Conservation (phyloP, 2,888 invertebrate genomes). For the Erebia ligea region DNA sequence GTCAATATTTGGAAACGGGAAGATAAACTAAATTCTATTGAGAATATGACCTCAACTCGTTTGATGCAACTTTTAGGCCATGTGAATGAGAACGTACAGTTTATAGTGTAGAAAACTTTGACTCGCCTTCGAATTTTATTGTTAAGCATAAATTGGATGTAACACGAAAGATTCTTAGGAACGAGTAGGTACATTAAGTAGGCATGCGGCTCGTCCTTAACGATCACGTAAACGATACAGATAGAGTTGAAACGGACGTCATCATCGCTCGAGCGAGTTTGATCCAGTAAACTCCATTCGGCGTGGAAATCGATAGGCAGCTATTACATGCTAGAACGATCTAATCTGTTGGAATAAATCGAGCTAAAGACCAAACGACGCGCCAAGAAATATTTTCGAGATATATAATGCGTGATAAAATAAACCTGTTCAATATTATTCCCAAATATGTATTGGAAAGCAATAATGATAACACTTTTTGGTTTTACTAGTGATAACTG, state of each 20-base stretch:
- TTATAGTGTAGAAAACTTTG: background rate
- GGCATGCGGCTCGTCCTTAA: background rate
- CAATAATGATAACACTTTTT: too few relatives aligned
- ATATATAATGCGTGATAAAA: background rate
- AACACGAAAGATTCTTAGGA: background rate
- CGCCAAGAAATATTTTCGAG: background rate
- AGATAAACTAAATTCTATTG: too few relatives aligned
- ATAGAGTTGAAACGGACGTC: background rate
- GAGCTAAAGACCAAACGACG: background rate
- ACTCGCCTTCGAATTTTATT: background rate
- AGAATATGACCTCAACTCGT: background rate
- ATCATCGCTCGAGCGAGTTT: background rate
- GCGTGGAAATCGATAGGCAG: conserved; percentile 2
- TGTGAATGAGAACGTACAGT: background rate
- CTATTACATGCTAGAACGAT: conserved; percentile 1
- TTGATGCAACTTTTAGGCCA: background rate
- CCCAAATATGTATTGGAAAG: too few relatives aligned
- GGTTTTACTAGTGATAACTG: too few relatives aligned
- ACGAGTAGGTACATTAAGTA: background rate
- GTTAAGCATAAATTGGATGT: background rate
- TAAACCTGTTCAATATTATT: background rate
- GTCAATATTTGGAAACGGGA: too few relatives aligned
- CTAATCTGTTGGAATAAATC: background rate
- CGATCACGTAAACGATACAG: background rate
- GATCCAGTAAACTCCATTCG: background rate